Percentiles rank a stretch among this genome's conserved stretches.
Evolutionary conservation across 2,888 invertebrate species (phyloP).

Genomic region (Plusia festucae): DNA sequence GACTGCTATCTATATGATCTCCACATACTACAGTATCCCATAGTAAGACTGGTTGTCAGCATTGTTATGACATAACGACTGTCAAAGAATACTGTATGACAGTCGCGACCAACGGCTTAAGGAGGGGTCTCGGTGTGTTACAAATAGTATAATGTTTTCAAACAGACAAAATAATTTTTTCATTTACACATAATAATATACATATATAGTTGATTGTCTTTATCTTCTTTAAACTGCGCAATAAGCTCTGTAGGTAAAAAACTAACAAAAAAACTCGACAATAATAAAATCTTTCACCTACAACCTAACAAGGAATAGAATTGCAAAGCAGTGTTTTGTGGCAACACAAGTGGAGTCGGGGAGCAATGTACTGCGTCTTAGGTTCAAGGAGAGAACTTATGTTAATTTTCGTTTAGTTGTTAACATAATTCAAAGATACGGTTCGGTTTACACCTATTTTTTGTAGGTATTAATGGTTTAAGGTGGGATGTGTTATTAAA

Average conservation of each 20-base stretch:
- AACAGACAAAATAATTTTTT: no score
- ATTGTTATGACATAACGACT: no score
- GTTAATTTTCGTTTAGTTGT: constrained; percentile 47
- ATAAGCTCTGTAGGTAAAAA: background rate
- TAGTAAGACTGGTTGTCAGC: no score
- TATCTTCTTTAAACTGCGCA: background rate
- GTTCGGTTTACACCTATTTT: constrained; percentile 14
- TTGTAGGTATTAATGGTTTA: constrained; percentile 1
- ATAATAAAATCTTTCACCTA: background rate
- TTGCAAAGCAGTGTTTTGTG: constrained; percentile 50
- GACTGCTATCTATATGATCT: no score
- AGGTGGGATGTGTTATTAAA: background rate
- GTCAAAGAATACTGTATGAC: no score
- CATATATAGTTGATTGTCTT: background rate
- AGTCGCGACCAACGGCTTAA: no score
- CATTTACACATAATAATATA: no score
- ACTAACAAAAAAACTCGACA: background rate
- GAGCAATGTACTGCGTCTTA: constrained; percentile 45
- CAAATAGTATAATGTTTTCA: no score
- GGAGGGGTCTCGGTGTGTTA: no score
- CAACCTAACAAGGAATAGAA: constrained; percentile 49
- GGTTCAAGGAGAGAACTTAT: constrained; percentile 54
- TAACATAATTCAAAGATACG: constrained; percentile 21
- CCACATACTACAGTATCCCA: no score
- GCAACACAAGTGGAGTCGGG: constrained; percentile 18